A percentile compares a stretch with the other conserved stretches of the same genome.
Evolutionary conservation across 2,888 invertebrate species (phyloP).

Genomic region (Rotaria socialis): DNA sequence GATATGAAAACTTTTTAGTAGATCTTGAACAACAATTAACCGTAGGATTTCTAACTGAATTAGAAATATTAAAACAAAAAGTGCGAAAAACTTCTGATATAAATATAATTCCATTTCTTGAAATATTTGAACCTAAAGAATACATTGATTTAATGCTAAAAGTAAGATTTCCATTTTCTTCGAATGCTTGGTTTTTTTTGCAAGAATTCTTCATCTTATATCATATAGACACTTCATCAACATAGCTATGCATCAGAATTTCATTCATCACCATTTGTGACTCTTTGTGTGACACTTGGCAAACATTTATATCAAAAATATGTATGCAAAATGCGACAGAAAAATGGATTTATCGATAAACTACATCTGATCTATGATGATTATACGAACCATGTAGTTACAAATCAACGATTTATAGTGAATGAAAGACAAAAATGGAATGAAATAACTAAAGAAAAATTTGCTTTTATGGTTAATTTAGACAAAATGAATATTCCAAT

Average conservation of each 20-base stretch:
- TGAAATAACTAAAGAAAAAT: background rate
- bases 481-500: too few species aligned
- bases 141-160: background rate
- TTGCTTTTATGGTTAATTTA: background rate
- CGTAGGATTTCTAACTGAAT: background rate
- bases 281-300: background rate
- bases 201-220: too few species aligned
- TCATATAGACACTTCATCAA: background rate
- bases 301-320: background rate
- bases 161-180: background rate
- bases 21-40: constrained; percentile 4
- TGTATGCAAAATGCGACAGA: background rate
- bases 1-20: background rate
- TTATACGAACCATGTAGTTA: background rate
- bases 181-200: too few species aligned
- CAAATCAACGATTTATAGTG: background rate
- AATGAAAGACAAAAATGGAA: constrained; percentile 35
- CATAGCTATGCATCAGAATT: constrained; percentile 6
- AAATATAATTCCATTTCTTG: constrained; percentile 28
- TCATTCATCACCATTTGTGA: background rate
- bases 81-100: background rate
- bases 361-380: background rate
- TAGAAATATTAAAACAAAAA: background rate
- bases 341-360: constrained; percentile 22
- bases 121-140: background rate